These are phyloP conservation scores for Meloidogyne exigua DNA, from an alignment of 1,140 invertebrate species.

Conservation along the genomic window DNA sequence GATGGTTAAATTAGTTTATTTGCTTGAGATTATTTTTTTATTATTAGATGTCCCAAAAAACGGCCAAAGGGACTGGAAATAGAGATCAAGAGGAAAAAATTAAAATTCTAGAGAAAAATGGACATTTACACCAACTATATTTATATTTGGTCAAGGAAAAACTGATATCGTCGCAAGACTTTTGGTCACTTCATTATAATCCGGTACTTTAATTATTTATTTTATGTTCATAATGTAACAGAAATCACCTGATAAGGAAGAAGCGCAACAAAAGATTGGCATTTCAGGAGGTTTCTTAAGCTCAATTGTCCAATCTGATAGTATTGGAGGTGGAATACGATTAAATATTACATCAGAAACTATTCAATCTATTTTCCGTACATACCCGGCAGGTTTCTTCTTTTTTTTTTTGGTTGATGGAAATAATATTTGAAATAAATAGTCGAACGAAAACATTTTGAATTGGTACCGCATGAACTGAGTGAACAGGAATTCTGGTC, in stretches of 20 bases:
- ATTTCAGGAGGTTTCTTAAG: constrained; percentile 71
- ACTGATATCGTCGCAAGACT: constrained; percentile 56
- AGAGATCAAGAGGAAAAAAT: constrained; percentile 71
- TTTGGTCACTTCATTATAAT: constrained; percentile 51
- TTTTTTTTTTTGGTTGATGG: background rate
- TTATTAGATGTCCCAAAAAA: constrained; percentile 64
- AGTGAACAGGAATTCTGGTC: constrained; percentile 97
- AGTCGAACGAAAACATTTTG: constrained; percentile 91
- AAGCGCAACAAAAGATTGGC: constrained; percentile 28
- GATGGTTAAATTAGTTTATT: constrained; percentile 78
- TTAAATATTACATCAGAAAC: constrained; percentile 95
- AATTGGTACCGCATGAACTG: constrained; percentile 92
- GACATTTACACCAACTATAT: constrained; percentile 78
- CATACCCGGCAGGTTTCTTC: constrained; percentile 80
- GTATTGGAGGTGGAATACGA: constrained; percentile 89
- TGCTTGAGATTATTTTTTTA: constrained; percentile 13
- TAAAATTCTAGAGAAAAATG: constrained; percentile 81
- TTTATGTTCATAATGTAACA: background rate
- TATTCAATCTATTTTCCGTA: constrained; percentile 96
- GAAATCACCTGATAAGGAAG: background rate
- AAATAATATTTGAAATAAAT: constrained; percentile 9
- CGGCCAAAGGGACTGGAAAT: constrained; percentile 66
- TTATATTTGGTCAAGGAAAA: constrained; percentile 56
- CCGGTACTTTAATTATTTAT: constrained; percentile 14
- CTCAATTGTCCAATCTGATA: constrained; percentile 77